Evolutionary conservation across 2,113 vertebrate genomes (phyloP), one percentile per base, ranked within the genome.

Genomic region (Maccullochella peelii): DNA sequence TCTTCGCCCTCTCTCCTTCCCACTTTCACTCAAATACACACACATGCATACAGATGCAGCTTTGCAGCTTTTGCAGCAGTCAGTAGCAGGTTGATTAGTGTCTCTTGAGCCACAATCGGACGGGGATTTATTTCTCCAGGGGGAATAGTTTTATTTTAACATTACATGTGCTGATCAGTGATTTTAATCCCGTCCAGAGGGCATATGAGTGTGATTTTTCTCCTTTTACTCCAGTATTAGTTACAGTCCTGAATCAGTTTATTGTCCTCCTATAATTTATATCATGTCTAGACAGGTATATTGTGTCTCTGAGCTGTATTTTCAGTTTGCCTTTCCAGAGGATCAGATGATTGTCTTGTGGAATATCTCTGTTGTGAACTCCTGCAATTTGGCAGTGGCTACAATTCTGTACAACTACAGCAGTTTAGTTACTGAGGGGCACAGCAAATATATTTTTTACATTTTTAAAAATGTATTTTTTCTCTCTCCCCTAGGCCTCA

Each of bases 161-260:
- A 57, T 36, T 36, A 15, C n/a, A 65, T 40, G 30, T 38, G 23
- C 27, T 71, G 44, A 73, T 77, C 30, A 40, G 63, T 21, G 54
- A 74, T 63, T 77, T 59, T 72, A 78, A 85, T 87, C 16, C 52
- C 12, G 10, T 80, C 79, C 54, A 71, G 25, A 74, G 47, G 44
- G 4, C 62, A 73, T 55, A 54, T 47, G 14, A 44, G 7, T 54
- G 23, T 21, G 10, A 77, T 80, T 71, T 68, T 61, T 20, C 23
- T 66, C 8, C 8, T 20, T 23, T 6, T 27, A 16, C 42, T 4
- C 0, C 21, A 40, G 14, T 59, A 20, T 40, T n/a, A 36, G 30
- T 20, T 55, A 8, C 6, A 36, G 0, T 23, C 15, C 18, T 59
- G 40, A 65, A 84, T 54, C 4, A 25, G 36, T 25, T 75, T 44